Evolutionary conservation across 2,797 vertebrate genomes (phyloP).

Genomic region (Brachymystax lenok): DNA sequence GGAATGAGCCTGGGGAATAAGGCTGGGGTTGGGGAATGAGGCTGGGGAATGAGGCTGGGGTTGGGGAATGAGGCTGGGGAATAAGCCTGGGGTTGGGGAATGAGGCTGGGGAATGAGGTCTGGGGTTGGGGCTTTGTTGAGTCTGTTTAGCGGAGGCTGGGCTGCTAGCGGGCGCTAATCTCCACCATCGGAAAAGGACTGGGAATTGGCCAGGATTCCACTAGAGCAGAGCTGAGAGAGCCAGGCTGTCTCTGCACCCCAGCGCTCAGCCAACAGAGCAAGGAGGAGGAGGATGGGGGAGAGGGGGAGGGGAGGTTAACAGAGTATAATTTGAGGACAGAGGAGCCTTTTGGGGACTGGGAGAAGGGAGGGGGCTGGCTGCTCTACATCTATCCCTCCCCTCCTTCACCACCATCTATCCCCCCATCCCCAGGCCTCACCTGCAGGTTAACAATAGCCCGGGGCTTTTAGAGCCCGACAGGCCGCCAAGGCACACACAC

Average conservation of each 20-base stretch:
- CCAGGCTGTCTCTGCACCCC: slow-evolving; percentile 1
- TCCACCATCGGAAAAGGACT: slow-evolving; percentile 48
- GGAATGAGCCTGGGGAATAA: too few species aligned
- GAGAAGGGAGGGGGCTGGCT: neutral
- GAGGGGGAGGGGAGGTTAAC: slow-evolving; percentile 16
- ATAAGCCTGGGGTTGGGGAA: too few species aligned
- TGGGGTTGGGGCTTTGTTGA: slow-evolving; percentile 38
- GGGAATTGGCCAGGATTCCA: slow-evolving; percentile 43
- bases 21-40: too few species aligned
- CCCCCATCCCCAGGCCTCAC: slow-evolving; percentile 32
- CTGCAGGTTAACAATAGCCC: slow-evolving; percentile 57
- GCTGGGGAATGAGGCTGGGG: too few species aligned
- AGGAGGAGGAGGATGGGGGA: slow-evolving; percentile 10
- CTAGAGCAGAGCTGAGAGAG: slow-evolving; percentile 47
- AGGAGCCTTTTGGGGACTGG: slow-evolving; percentile 16
- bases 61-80: too few species aligned
- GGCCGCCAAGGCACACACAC: neutral
- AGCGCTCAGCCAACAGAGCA: neutral
- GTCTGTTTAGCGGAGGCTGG: slow-evolving; percentile 41
- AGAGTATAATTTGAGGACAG: slow-evolving; percentile 33
- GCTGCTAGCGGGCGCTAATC: slow-evolving; percentile 50
- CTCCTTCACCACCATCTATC: neutral
- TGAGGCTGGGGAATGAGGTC: neutral
- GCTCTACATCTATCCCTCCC: neutral
- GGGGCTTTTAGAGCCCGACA: slow-evolving; percentile 46